Base-by-base conservation (phyloP, 2,888 invertebrate species). In the Tetranychus truncatus region DNA sequence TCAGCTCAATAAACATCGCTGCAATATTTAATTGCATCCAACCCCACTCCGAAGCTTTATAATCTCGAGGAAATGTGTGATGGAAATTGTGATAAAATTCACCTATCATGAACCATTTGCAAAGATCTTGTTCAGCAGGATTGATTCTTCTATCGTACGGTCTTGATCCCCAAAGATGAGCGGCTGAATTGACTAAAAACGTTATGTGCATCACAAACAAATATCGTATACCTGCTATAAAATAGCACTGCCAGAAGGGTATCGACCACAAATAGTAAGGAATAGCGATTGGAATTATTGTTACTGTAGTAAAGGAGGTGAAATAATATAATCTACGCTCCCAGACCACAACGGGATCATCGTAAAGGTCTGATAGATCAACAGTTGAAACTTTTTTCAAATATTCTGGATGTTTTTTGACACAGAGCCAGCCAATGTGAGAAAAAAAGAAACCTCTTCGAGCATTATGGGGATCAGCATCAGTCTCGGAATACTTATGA, bases 11-110 rank as follows among this genome's bases (percentile, higher is more conserved):
- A n/a, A 75, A 66, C 2, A 34, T 11, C 0, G 75, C 73, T 9
- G 74, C 18, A 34, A 74, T 18, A 71, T 75, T 75, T 66, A 74
- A 66, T 20, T 45, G n/a, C 6, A 45, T 7, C 74, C 75, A 74
- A 7, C 75, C 75, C 18, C 74, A 65, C n/a, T 75, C 75, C 5
- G 69, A 69, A 1, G 74, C 73, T 1, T 66, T 66, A n/a, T 75
- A 75, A 20, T 75, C 75, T 21, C 65, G 45, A 1, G 75, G 75
- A 21, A 75, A 75, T 6, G 69, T 74, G 21, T 75, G 75, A 55
- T 75, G 75, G 46, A 74, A 75, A 45, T 75, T 75, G 45, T 75
- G 75, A 55, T 75, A 75, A 20, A 73, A 46, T 45, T 20, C 73
- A 11, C 73, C 73, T 55, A n/a, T 8, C 6, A n/a, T 1, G 20